Base-by-base conservation (phyloP, 1,140 invertebrate species). In the Chelonus insularis region DNA sequence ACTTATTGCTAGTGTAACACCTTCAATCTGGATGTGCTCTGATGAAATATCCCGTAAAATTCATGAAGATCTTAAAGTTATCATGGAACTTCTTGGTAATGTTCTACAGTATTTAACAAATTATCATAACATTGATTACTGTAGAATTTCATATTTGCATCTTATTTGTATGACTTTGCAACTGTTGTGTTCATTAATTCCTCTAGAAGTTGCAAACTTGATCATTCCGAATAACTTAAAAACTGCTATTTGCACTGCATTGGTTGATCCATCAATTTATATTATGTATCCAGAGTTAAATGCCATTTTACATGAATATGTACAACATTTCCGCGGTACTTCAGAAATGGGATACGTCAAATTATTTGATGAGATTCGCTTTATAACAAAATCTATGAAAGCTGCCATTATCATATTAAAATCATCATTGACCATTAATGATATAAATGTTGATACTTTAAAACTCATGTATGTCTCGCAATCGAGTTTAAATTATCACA, bases 231-330 rank as follows among this genome's bases (percentile, higher is more conserved):
- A 73, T 14, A 54, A 55, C 32, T 55, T 79, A 12, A 76, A 77
- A 67, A 45, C 58, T 21, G 72, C 69, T 0, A 69, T 79, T 32
- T 68, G 63, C 12, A 36, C 32, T 9, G 67, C 68, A 12, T 54
- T 76, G 21, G 71, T 77, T 68, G 77, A 79, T 56, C 73, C 75
- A n/a, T 62, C 74, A 11, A 73, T 78, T 55, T 77, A 72, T 60
- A 48, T 79, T 6, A 66, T 77, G 45, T 74, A 73, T 63, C 66
- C 69, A 5, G 58, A 57, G 16, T 50, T 79, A 7, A 73, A 77
- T 37, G 21, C 50, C 0, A 70, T 67, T 11, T 54, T 78, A 14
- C 68, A 73, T 60, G 68, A 75, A 60, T 79, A 79, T 45, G 67
- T 68, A 8, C 64, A 69, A 73, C 68, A 69, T 68, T 77, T 79